Percentiles rank a stretch among this genome's conserved stretches.
Evolutionary conservation across 2,797 vertebrate species (phyloP).

Genomic region (Leuciscus waleckii): DNA sequence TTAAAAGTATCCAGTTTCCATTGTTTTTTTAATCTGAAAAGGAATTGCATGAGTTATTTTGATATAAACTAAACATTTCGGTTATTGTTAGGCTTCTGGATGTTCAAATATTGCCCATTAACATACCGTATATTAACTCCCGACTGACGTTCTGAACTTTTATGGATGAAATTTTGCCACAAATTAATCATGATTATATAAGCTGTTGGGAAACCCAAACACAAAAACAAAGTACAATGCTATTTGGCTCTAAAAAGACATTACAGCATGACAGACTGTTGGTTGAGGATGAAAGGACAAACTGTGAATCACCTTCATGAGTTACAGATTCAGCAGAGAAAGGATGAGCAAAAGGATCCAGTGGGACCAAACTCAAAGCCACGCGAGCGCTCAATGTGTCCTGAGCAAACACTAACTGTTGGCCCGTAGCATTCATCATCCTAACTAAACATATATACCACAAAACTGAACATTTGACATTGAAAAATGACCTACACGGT

Average conservation of each 20-base stretch:
- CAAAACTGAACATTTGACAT: background rate
- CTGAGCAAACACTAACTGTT: background rate
- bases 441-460: background rate
- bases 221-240: slow-evolving; percentile 9
- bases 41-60: background rate
- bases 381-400: background rate
- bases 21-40: background rate
- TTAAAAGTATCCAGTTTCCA: background rate
- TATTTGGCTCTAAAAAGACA: slow-evolving; percentile 7
- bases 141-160: background rate
- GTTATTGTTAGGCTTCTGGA: background rate
- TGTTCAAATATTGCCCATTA: too few relatives aligned
- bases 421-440: background rate
- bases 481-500: too few relatives aligned
- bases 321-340: slow-evolving; percentile 2
- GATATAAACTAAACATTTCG: background rate
- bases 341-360: background rate
- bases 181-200: slow-evolving; percentile 13
- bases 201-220: slow-evolving; percentile 7
- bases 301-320: background rate
- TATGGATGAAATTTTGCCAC: background rate
- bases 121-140: background rate
- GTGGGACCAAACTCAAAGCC: background rate
- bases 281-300: slow-evolving; percentile 6
- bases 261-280: slow-evolving; percentile 23